These are phyloP conservation scores for Drosophila tripunctata DNA, from an alignment of 2,888 invertebrate species.

Conservation along the genomic window DNA sequence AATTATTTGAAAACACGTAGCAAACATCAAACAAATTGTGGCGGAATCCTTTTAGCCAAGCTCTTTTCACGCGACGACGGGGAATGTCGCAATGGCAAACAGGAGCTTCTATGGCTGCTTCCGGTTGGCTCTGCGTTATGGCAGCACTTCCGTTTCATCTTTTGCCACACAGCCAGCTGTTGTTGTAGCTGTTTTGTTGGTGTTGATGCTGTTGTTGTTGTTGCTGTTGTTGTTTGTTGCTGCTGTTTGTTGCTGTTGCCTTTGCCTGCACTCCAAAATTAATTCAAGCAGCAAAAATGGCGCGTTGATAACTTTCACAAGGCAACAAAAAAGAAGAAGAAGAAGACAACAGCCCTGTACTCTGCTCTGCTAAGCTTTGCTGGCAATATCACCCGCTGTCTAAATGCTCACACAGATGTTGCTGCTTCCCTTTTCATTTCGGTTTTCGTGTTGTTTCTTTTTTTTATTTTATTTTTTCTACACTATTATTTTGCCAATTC, in stretches of 20 bases:
- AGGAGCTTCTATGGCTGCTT: conserved; percentile 62
- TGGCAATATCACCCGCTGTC: conserved; percentile 46
- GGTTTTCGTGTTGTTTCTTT: too few relatives aligned
- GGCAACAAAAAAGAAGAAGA: conserved; percentile 23
- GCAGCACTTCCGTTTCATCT: conserved; percentile 62
- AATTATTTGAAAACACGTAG: conserved; percentile 76
- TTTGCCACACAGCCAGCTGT: conserved; percentile 10
- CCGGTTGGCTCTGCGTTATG: conserved; percentile 72
- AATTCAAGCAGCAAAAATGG: conserved; percentile 75
- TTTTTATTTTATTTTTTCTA: conserved; percentile 5
- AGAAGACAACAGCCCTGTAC: background rate
- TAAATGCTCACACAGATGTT: conserved; percentile 67
- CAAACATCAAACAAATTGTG: conserved; percentile 78
- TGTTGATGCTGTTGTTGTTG: background rate
- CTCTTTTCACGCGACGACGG: conserved; percentile 59
- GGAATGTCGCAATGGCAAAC: conserved; percentile 16
- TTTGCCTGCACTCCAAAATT: conserved; percentile 54
- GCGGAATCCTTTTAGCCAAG: conserved; percentile 74
- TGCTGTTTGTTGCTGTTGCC: conserved; percentile 3
- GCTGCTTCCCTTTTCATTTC: conserved; percentile 6
- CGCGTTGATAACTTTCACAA: conserved; percentile 64
- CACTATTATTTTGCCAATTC: conserved; percentile 36
- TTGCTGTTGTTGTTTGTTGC: background rate
- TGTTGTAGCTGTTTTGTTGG: background rate
- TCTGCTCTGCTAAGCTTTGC: too few relatives aligned